Percentiles rank a stretch among this genome's conserved stretches.
Evolutionary conservation across 1,140 invertebrate genomes (phyloP).

Genomic region (honey bee (Apis mellifera)): DNA sequence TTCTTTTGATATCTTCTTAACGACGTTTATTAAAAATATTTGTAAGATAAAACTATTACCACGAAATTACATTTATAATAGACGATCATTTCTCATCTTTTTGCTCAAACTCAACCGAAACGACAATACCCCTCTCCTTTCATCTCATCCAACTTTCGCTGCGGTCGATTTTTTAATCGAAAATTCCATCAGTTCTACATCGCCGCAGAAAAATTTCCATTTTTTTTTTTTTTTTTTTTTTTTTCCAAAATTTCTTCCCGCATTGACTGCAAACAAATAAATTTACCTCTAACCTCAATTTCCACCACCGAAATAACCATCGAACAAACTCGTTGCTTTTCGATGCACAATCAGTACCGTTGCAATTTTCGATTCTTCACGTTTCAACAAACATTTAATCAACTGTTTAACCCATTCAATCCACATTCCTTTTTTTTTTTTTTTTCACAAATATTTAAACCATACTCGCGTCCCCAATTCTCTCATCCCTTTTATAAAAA

Average conservation of each 20-base stretch:
- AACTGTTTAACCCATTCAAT: background rate
- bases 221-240: background rate
- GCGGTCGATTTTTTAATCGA: constrained; percentile 29
- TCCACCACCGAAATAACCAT: background rate
- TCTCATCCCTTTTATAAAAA: no score
- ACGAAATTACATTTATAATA: no score
- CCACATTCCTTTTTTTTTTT: no score
- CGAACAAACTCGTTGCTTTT: background rate
- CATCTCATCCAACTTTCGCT: background rate
- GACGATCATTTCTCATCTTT: no score
- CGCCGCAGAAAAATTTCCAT: background rate
- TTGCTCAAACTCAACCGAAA: background rate
- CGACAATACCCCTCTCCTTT: background rate
- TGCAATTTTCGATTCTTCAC: background rate
- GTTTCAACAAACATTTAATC: background rate
- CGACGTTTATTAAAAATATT: no score
- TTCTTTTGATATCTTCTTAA: no score
- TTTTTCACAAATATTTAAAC: no score
- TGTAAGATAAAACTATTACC: no score
- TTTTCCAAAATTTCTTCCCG: background rate
- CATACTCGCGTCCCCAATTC: no score
- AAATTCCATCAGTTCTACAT: constrained; percentile 23
- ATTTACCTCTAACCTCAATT: background rate
- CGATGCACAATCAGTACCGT: background rate
- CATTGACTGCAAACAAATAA: background rate